These are phyloP conservation scores for Emys orbicularis DNA, from an alignment of 2,797 vertebrate genomes.

Conservation along the genomic window DNA sequence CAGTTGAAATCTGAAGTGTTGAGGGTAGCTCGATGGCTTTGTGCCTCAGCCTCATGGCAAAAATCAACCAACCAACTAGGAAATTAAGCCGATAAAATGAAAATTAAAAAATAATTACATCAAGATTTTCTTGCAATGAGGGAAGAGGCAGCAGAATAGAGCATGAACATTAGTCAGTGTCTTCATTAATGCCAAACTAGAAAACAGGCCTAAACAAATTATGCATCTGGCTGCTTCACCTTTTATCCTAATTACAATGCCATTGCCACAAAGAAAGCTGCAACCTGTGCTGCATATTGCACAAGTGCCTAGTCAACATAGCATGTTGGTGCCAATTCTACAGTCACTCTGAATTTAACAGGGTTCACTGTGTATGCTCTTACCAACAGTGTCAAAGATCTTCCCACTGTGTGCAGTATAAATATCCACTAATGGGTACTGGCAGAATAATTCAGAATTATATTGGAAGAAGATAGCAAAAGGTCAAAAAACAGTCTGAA, in stretches of 20 bases:
- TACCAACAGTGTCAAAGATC: not conserved
- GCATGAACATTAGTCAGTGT: not conserved
- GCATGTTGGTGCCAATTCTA: not conserved
- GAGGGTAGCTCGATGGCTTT: not conserved
- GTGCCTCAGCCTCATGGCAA: not conserved
- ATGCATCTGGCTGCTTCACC: not conserved
- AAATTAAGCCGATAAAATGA: conserved; percentile 8
- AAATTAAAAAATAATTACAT: not conserved
- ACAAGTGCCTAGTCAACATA: not conserved
- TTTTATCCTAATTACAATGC: not conserved
- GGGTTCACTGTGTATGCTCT: not conserved
- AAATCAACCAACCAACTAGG: not conserved
- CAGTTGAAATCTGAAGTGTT: not conserved
- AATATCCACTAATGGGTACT: not conserved
- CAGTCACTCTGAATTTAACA: not conserved
- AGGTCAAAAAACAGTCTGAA: conserved; percentile 14
- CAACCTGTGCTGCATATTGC: not conserved
- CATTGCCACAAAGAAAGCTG: not conserved
- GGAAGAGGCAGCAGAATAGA: not conserved
- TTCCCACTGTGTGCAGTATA: not conserved
- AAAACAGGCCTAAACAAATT: conserved; percentile 17
- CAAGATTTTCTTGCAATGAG: not conserved
- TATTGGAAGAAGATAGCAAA: not conserved
- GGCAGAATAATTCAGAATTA: not conserved
- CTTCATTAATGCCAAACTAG: conserved; percentile 22